Base-by-base conservation (phyloP, 1,140 invertebrate species). In the Archivesica marissinica region DNA sequence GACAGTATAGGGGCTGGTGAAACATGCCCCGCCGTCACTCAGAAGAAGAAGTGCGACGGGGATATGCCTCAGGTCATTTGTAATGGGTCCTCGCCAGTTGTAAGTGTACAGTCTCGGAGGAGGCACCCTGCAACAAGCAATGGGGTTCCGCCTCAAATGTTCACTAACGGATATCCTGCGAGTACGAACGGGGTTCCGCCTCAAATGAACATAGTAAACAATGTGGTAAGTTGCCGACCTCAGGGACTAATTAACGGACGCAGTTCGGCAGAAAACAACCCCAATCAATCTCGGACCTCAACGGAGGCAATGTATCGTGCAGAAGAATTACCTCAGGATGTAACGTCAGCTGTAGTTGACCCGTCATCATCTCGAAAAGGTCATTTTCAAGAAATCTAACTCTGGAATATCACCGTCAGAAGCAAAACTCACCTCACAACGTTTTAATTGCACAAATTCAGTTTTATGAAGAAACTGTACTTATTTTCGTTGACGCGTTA, bases 321-420 rank as follows among this genome's bases (percentile, higher is more conserved):
- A 56, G 74, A 47, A 39, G n/a, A 2, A 33, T 39, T n/a, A 56
- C 33, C 74, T 52, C 44, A 52, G 74, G 74, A 76, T n/a, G 28
- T n/a, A 23, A 50, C 7, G 30, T 50, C 30, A 38, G 20, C 50
- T 47, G 47, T 47, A 7, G n/a, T 23, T 6, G 68, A 41, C 41
- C n/a, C n/a, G n/a, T 0, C 25, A 2, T 72, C 68, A 33, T 25
- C 39, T 33, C 68, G 41, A 1, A 72, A 72, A 13, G 68, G 68
- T 47, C 68, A 72, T 50, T 72, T 72, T 72, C 39, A 72, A 50
- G n/a, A n/a, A n/a, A 25, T 72, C 25, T 72, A 50, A 72, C 68
- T 72, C 68, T 72, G 68, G 68, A 72, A 72, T 64, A 35, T 64
- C 15, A 47, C 9, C n/a, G n/a, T n/a, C n/a, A 39, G 3, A 44